phyloP scores from a whole-genome alignment of 1,140 invertebrate species.

The Drosophila bifasciata region DNA sequence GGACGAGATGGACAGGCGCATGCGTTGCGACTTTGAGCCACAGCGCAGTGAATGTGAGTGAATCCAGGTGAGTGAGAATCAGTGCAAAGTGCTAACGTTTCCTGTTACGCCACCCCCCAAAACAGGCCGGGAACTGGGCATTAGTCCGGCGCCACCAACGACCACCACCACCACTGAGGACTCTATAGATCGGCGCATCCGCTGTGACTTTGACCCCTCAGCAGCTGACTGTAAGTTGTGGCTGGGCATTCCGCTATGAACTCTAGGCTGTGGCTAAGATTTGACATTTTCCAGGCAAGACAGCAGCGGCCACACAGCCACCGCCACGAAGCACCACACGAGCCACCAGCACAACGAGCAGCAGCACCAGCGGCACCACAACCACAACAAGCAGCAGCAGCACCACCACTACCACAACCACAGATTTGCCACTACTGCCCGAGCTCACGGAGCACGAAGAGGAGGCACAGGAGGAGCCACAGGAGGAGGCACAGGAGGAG shows the following conservation, averaged over 20 bases:
- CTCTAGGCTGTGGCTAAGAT: neutral
- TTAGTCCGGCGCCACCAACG: neutral
- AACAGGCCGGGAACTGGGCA: too few species aligned
- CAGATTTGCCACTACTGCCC: conserved; percentile 19
- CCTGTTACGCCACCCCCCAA: too few species aligned
- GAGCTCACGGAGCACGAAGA: neutral
- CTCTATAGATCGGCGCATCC: conserved; percentile 32
- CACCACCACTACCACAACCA: conserved; percentile 30
- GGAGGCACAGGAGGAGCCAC: neutral
- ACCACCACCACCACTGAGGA: conserved; percentile 13
- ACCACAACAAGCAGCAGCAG: conserved; percentile 4
- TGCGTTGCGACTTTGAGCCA: conserved; percentile 35
- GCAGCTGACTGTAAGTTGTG: conserved; percentile 47
- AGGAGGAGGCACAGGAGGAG: neutral
- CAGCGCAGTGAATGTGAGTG: conserved; percentile 16
- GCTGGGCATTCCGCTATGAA: too few species aligned
- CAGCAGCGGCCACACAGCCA: neutral
- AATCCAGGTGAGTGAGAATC: too few species aligned
- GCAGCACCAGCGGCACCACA: conserved; percentile 14
- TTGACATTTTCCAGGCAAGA: neutral
- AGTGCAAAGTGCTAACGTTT: too few species aligned
- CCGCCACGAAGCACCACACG: neutral
- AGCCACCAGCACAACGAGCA: conserved; percentile 15
- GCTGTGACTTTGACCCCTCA: conserved; percentile 54
- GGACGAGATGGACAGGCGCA: conserved; percentile 27